Evolutionary conservation across 1,140 invertebrate genomes (phyloP), one percentile per base, ranked within the genome.

Genomic region (Cyclina sinensis): DNA sequence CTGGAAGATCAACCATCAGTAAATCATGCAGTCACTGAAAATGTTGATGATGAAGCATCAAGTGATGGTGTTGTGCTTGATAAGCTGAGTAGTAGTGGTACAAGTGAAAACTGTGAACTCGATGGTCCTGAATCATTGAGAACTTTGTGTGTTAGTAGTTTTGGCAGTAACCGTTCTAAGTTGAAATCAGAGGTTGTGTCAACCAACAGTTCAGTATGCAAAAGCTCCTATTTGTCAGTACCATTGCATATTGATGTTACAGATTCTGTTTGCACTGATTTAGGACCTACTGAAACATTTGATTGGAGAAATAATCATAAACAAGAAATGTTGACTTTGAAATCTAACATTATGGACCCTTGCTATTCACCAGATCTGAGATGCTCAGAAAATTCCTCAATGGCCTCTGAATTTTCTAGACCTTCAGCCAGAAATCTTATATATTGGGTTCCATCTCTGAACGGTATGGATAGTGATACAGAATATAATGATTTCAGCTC

Each of bases 1-100:
- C 21, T 62, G 0, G 57, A 62, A 27, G 65, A 37, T 39, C 32
- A 11, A 35, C 65, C 12, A 70, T 37, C 65, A 30, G n/a, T 21
- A 24, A 16, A n/a, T 9, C 11, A 24, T 32, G 32, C 27, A 51
- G 27, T 78, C 0, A 78, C 24, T 57, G 48, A 57, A 48, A 78
- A 57, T 37, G 54, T 78, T 51, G 46, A 76, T n/a, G 54, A 78
- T 78, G n/a, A 30, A n/a, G 9, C 74, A 30, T 21, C 43, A 3
- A 21, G 24, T 18, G 74, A 78, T 54, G 35, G 54, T 35, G 5
- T 48, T 27, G 46, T 18, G 54, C 48, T 78, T 0, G 62, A 65
- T 32, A 35, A 32, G 12, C n/a, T n/a, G n/a, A n/a, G n/a, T n/a
- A n/a, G n/a, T n/a, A 16, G 18, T 37, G 9, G 30, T 37, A 5